A percentile compares a stretch with the other conserved stretches of the same genome.
Evolutionary conservation across 1,140 invertebrate species (phyloP).

Genomic region (Drosophila subobscura): DNA sequence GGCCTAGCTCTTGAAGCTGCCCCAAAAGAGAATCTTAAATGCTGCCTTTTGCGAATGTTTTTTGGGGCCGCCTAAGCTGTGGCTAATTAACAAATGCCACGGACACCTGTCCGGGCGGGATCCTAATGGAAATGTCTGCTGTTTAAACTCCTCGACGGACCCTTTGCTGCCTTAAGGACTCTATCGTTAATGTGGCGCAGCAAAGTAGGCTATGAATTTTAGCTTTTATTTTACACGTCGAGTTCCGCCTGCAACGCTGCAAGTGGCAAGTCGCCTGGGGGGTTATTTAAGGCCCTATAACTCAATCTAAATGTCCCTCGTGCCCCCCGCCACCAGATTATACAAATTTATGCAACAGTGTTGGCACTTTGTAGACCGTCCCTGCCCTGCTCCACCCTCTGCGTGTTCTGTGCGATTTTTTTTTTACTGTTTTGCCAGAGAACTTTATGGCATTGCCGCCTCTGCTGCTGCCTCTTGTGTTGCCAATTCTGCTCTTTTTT

Average conservation of each 20-base stretch:
- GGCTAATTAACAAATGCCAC: conserved; percentile 73
- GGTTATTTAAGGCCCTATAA: conserved; percentile 69
- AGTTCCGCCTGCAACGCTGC: background rate
- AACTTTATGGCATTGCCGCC: conserved; percentile 48
- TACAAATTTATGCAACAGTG: conserved; percentile 78
- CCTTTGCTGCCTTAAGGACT: background rate
- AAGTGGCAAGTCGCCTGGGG: conserved; percentile 30
- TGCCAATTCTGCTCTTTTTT: conserved; percentile 60
- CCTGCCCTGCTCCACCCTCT: conserved; percentile 1
- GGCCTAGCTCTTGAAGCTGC: background rate
- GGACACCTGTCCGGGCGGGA: conserved; percentile 40
- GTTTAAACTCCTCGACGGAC: too few relatives aligned
- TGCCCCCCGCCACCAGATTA: conserved; percentile 50
- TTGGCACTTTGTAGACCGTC: conserved; percentile 59
- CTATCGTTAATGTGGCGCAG: conserved; percentile 38
- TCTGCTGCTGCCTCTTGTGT: background rate
- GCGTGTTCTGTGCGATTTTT: background rate
- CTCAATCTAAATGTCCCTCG: conserved; percentile 61
- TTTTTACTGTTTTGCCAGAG: conserved; percentile 7
- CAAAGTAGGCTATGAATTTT: conserved; percentile 58
- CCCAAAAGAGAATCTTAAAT: conserved; percentile 30
- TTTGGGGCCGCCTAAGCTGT: conserved; percentile 36
- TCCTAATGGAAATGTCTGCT: conserved; percentile 19
- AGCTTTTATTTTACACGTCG: background rate
- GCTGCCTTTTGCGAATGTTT: background rate